Conservation (phyloP, 2,797 vertebrate genomes). For the Astyanax mexicanus region DNA sequence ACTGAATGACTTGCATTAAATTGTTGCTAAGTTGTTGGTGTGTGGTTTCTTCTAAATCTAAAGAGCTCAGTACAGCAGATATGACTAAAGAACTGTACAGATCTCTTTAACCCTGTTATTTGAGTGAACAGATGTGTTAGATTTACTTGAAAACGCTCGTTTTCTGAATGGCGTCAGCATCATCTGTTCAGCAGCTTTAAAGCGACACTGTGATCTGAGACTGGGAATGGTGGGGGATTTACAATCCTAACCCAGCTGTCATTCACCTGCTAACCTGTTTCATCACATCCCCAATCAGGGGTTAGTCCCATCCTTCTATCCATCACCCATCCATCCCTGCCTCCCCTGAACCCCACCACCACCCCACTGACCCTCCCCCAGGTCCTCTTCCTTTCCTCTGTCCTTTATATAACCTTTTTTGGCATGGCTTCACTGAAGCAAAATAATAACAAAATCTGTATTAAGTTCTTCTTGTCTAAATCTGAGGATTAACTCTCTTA, state of each 20-base stretch:
- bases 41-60: no score
- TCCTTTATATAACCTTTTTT: slow-evolving; percentile 13
- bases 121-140: no score
- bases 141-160: no score
- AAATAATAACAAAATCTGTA: slow-evolving; percentile 17
- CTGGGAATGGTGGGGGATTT: neutral
- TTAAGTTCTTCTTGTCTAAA: slow-evolving; percentile 35
- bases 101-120: no score
- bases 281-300: neutral
- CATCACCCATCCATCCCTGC: neutral
- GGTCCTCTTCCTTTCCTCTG: neutral
- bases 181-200: no score
- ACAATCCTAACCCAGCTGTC: neutral
- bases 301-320: neutral
- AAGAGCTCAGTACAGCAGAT: no score
- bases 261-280: slow-evolving; percentile 2
- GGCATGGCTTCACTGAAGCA: neutral
- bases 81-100: no score
- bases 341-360: no score
- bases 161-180: no score
- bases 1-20: no score
- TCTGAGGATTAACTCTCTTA: slow-evolving; percentile 72
- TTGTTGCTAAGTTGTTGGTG: no score
- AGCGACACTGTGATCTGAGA: neutral
- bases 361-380: neutral